Evolutionary conservation across 2,888 invertebrate genomes (phyloP).

Genomic region (Timandra comae): DNA sequence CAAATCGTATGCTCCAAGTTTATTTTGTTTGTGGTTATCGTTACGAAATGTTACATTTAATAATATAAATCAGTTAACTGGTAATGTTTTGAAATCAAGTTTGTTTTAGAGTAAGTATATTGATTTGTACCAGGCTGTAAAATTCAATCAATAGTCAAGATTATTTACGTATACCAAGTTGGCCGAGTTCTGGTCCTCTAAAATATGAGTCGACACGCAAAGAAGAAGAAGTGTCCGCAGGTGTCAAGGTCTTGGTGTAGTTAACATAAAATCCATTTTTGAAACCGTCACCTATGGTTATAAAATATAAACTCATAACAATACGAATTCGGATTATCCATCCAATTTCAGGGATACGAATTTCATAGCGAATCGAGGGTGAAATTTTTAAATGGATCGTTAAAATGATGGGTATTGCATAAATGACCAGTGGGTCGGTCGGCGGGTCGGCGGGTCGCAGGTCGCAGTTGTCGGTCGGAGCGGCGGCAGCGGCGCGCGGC

Average conservation of each 20-base stretch:
- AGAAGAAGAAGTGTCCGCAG: too few relatives aligned
- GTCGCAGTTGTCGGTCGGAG: conserved; percentile 21
- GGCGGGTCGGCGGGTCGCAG: conserved; percentile 27
- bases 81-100: too few relatives aligned
- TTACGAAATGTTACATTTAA: conserved; percentile 26
- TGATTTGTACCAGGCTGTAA: too few relatives aligned
- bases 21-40: conserved; percentile 22
- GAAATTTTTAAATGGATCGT: conserved; percentile 63
- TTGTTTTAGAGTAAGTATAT: too few relatives aligned
- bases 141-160: too few relatives aligned
- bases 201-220: too few relatives aligned
- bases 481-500: conserved; percentile 16
- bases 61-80: conserved; percentile 12
- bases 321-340: conserved; percentile 1
- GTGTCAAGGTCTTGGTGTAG: too few relatives aligned
- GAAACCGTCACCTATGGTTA: too few relatives aligned
- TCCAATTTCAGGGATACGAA: conserved; percentile 5
- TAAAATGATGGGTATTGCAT: conserved; percentile 55
- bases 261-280: too few relatives aligned
- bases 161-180: too few relatives aligned
- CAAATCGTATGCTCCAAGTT: conserved; percentile 5
- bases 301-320: too few relatives aligned
- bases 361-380: conserved; percentile 45
- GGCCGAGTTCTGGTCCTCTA: too few relatives aligned
- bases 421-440: conserved; percentile 48